phyloP scores from a whole-genome alignment of 2,888 invertebrate genomes.

The Caenorhabditis sulstoni region DNA sequence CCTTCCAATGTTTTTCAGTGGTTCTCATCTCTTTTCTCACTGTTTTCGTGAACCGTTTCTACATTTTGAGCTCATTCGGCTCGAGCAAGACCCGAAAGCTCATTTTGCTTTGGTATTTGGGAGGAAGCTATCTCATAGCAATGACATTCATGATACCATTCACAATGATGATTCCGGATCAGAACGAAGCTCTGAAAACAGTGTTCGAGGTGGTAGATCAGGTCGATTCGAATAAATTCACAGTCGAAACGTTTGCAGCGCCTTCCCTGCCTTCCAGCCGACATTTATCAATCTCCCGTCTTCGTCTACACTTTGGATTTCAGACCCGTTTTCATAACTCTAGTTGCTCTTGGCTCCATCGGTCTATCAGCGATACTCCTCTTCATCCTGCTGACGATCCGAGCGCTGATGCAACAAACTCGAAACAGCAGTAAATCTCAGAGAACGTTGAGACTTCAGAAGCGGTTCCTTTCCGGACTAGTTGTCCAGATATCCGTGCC shows the following conservation, averaged over 20 bases:
- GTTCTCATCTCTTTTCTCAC: too few relatives aligned
- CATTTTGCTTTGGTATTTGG: too few relatives aligned
- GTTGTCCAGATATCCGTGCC: background rate
- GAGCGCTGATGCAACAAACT: background rate
- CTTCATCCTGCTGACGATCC: background rate
- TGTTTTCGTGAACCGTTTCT: background rate
- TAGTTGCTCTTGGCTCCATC: background rate
- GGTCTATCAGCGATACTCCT: background rate
- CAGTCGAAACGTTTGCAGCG: background rate
- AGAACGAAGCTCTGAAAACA: too few relatives aligned
- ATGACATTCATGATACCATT: too few relatives aligned
- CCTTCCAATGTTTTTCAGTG: too few relatives aligned
- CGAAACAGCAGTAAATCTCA: background rate
- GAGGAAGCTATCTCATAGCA: too few relatives aligned
- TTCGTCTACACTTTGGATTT: constrained; percentile 1
- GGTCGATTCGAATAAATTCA: too few relatives aligned
- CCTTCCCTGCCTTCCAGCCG: constrained; percentile 5
- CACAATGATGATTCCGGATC: too few relatives aligned
- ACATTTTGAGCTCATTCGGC: too few relatives aligned
- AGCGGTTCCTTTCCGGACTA: background rate
- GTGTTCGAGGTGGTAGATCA: too few relatives aligned
- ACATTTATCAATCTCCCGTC: background rate
- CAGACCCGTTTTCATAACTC: background rate
- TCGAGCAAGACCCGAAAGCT: too few relatives aligned
- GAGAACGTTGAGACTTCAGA: background rate